Percentiles rank a stretch among this genome's conserved stretches.
phyloP scores from a whole-genome alignment of 2,797 vertebrate genomes.

The Naso thynnoides region DNA sequence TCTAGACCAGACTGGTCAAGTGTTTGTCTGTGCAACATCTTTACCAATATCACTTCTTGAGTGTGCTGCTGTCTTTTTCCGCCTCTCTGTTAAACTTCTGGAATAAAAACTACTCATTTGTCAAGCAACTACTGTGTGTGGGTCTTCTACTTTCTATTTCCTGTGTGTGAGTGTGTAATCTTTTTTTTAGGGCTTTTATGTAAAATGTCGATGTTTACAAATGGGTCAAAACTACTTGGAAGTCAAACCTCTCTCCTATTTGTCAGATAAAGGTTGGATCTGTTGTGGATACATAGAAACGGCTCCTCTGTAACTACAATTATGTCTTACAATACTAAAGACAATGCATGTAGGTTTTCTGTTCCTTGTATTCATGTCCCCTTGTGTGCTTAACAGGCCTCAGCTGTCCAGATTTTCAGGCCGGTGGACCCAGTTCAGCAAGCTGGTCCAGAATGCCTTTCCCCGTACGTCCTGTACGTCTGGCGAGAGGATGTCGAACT shows the following conservation, averaged over 20 bases:
- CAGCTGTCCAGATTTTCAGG: slow-evolving; percentile 77
- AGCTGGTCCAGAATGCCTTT: slow-evolving; percentile 65
- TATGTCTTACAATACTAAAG: background rate
- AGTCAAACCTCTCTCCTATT: slow-evolving; percentile 8
- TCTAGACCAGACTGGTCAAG: slow-evolving; percentile 46
- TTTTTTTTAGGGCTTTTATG: slow-evolving; percentile 9
- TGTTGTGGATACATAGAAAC: background rate
- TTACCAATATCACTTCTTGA: slow-evolving; percentile 56
- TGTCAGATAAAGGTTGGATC: background rate
- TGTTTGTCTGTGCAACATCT: slow-evolving; percentile 68
- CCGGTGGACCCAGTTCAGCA: slow-evolving; percentile 41
- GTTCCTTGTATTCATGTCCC: slow-evolving; percentile 36
- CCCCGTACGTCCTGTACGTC: slow-evolving; percentile 52
- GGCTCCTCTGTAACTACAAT: background rate
- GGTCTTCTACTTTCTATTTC: slow-evolving; percentile 58
- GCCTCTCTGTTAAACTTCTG: slow-evolving; percentile 69
- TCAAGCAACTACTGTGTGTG: slow-evolving; percentile 65
- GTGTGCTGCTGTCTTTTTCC: slow-evolving; percentile 75
- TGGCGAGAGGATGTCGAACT: slow-evolving; percentile 57
- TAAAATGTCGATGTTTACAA: background rate
- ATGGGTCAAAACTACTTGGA: background rate
- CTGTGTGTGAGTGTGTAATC: slow-evolving; percentile 6
- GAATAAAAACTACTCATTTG: slow-evolving; percentile 78
- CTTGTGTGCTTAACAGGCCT: slow-evolving; percentile 77
- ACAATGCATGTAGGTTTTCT: background rate